Percentiles rank a stretch among this genome's conserved stretches.
These are phyloP conservation scores for Syngnathus floridae DNA, from an alignment of 2,113 vertebrate species.

Conservation along the genomic window DNA sequence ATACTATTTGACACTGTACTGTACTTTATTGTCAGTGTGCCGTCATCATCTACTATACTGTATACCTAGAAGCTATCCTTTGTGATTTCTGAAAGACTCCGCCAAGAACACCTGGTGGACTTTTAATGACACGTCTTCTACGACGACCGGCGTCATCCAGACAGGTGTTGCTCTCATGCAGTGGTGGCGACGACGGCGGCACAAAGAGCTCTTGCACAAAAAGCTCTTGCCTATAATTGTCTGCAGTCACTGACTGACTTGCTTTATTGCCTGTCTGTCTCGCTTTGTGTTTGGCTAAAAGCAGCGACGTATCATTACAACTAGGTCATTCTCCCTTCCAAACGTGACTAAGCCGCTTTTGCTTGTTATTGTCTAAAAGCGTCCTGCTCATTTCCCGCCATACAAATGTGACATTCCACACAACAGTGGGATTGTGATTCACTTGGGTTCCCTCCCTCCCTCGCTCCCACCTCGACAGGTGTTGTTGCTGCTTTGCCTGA, in stretches of 20 bases:
- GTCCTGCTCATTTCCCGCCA: constrained; percentile 19
- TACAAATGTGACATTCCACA: constrained; percentile 17
- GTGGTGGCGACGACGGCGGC: constrained; percentile 16
- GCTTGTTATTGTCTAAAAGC: constrained; percentile 14
- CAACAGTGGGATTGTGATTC: neutral
- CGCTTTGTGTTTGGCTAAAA: constrained; percentile 21
- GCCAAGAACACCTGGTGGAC: constrained; percentile 3
- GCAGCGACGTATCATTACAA: constrained; percentile 38
- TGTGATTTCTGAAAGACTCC: too few relatives aligned
- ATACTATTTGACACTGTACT: too few relatives aligned
- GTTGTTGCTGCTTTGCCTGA: neutral
- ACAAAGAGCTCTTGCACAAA: constrained; percentile 17
- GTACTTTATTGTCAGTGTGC: too few relatives aligned
- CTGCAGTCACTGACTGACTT: constrained; percentile 28
- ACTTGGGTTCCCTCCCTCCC: neutral
- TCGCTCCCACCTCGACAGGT: neutral
- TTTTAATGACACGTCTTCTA: constrained; percentile 30
- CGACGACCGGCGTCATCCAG: too few relatives aligned
- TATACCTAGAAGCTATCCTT: too few relatives aligned
- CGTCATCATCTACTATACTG: too few relatives aligned
- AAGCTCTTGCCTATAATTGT: constrained; percentile 45
- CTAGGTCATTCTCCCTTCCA: neutral
- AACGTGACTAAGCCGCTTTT: neutral
- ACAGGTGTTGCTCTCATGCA: constrained; percentile 28
- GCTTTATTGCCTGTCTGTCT: constrained; percentile 6